Conservation (phyloP, 1,140 invertebrate genomes). For the Philopotamus ludificatus region DNA sequence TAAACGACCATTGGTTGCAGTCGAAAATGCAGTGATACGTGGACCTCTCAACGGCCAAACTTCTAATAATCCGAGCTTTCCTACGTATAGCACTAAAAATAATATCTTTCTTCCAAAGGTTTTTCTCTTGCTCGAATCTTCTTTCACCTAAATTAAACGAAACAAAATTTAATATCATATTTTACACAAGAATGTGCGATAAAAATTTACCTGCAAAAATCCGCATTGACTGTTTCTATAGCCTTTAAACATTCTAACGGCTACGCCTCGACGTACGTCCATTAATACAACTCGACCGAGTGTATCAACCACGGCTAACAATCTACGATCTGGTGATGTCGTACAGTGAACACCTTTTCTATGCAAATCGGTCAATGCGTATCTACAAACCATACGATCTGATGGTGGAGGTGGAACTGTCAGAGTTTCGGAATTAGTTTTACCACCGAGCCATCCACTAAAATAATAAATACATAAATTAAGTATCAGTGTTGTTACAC, state of each 20-base stretch:
- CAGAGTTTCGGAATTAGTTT: slow-evolving; percentile 50
- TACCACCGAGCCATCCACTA: slow-evolving; percentile 61
- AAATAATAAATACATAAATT: slow-evolving; percentile 27
- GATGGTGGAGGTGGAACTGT: slow-evolving; percentile 56
- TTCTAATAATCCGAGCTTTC: slow-evolving; percentile 80
- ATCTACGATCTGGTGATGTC: slow-evolving; percentile 75
- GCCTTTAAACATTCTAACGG: slow-evolving; percentile 89
- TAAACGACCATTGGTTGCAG: slow-evolving; percentile 78
- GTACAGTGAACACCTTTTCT: slow-evolving; percentile 71
- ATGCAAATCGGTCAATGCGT: slow-evolving; percentile 81
- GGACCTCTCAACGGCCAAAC: slow-evolving; percentile 85
- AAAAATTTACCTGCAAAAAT: slow-evolving; percentile 72
- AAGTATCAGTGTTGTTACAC: slow-evolving; percentile 6
- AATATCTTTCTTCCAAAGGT: slow-evolving; percentile 58
- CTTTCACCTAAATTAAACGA: slow-evolving; percentile 43
- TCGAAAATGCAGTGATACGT: slow-evolving; percentile 86
- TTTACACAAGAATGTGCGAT: slow-evolving; percentile 29
- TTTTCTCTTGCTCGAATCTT: slow-evolving; percentile 46
- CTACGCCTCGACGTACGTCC: slow-evolving; percentile 76
- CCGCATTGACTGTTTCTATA: slow-evolving; percentile 91
- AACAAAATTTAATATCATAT: slow-evolving; percentile 49
- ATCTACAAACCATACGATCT: slow-evolving; percentile 68
- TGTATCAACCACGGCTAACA: slow-evolving; percentile 81
- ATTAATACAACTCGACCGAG: slow-evolving; percentile 84
- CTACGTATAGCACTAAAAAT: slow-evolving; percentile 84